Evolutionary conservation across 2,113 vertebrate genomes (phyloP).

Genomic region (Orthonyx spaldingii): DNA sequence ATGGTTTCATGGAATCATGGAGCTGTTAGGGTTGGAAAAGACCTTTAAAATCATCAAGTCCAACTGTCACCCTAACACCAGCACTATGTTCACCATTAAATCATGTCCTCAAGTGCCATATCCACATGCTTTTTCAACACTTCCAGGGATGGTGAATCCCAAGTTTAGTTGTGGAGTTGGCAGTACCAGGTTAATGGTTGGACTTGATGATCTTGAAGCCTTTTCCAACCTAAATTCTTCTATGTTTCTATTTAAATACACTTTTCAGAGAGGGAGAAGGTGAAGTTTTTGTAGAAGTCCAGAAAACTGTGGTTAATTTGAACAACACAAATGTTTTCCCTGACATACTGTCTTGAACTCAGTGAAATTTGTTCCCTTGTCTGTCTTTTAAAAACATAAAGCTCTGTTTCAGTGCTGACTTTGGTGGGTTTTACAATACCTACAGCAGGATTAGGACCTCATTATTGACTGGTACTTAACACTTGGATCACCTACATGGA

Average conservation of each 20-base stretch:
- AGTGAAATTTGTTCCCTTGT: background rate
- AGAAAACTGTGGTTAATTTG: background rate
- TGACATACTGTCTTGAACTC: background rate
- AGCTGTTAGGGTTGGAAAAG: background rate
- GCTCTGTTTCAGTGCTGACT: background rate
- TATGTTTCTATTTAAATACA: background rate
- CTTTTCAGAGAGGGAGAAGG: background rate
- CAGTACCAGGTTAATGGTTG: background rate
- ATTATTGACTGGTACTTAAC: background rate
- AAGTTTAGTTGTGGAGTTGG: background rate
- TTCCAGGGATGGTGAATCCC: background rate
- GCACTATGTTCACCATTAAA: background rate
- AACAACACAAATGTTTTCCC: background rate
- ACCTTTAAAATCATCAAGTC: background rate
- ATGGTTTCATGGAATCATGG: background rate
- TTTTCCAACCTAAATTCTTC: background rate
- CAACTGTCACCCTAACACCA: background rate
- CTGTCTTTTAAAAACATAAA: background rate
- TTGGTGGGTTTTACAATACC: background rate
- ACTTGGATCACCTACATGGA: background rate
- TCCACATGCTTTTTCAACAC: background rate
- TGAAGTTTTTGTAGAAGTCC: background rate
- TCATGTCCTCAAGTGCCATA: background rate
- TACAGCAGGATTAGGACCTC: background rate
- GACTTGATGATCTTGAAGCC: background rate